These are phyloP conservation scores for Neoascia interrupta DNA, from an alignment of 2,888 invertebrate genomes.

Conservation along the genomic window DNA sequence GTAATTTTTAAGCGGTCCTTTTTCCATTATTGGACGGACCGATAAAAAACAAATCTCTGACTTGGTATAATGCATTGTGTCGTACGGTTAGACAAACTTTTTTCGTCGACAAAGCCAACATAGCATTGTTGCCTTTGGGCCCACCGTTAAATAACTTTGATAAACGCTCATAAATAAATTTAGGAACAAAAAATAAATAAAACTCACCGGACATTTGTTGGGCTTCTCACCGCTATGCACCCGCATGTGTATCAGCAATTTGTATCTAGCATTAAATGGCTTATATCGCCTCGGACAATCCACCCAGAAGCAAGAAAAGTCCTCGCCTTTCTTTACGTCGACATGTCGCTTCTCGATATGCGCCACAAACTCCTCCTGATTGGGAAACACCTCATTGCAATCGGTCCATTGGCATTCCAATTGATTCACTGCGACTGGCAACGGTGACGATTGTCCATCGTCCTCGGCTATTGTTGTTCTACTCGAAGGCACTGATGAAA, in stretches of 20 bases:
- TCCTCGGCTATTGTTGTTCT: neutral
- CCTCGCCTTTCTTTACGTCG: constrained; percentile 90
- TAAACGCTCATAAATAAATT: neutral
- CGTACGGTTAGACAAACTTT: too few species aligned
- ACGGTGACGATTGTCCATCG: constrained; percentile 50
- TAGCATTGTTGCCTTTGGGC: too few species aligned
- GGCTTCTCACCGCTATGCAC: constrained; percentile 99
- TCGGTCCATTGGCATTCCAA: constrained; percentile 90
- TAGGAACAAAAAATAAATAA: neutral
- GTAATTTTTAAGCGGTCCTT: too few species aligned
- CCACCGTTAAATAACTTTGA: too few species aligned
- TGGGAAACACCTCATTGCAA: constrained; percentile 89
- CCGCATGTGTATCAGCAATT: constrained; percentile 97
- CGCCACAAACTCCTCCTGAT: constrained; percentile 88
- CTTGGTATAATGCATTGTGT: too few species aligned
- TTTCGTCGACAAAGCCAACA: too few species aligned
- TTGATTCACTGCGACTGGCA: constrained; percentile 50
- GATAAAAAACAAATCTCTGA: too few species aligned
- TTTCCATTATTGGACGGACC: too few species aligned
- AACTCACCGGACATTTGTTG: constrained; percentile 96
- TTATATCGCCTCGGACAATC: constrained; percentile 93
- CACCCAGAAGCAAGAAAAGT: constrained; percentile 96
- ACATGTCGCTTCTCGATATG: constrained; percentile 94
- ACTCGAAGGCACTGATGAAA: constrained; percentile 26
- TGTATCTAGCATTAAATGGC: constrained; percentile 98